Conservation (phyloP, 2,888 invertebrate genomes). For the Oeneis ivallda region DNA sequence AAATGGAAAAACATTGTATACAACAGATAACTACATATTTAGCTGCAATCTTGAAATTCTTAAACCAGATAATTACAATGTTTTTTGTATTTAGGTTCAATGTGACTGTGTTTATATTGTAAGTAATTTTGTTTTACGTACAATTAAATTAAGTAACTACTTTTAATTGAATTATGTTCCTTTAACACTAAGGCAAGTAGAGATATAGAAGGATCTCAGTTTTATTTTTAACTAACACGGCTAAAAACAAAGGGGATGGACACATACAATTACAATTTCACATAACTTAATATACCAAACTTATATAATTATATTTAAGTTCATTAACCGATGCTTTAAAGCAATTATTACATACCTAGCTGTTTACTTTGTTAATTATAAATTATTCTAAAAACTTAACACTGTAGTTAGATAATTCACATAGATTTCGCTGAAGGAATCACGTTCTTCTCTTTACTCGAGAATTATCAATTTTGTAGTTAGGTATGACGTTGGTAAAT, state of each 20-base stretch:
- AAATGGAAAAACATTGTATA: slow-evolving; percentile 21
- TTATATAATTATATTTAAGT: slow-evolving; percentile 15
- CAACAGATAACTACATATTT: background rate
- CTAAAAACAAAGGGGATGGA: slow-evolving; percentile 37
- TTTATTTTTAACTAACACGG: slow-evolving; percentile 14
- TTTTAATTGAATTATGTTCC: slow-evolving; percentile 14
- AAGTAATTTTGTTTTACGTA: slow-evolving; percentile 10
- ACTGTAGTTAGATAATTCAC: slow-evolving; percentile 59
- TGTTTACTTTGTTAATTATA: slow-evolving; percentile 35
- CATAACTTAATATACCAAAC: slow-evolving; percentile 27
- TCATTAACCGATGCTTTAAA: slow-evolving; percentile 33
- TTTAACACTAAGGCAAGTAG: slow-evolving; percentile 21
- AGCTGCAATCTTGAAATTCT: too few species aligned
- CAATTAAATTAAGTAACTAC: slow-evolving; percentile 2
- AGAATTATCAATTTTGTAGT: slow-evolving; percentile 71
- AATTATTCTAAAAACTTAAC: slow-evolving; percentile 41
- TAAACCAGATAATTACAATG: slow-evolving; percentile 16
- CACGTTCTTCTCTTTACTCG: slow-evolving; percentile 68
- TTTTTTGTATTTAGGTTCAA: slow-evolving; percentile 22
- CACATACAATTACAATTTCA: slow-evolving; percentile 26
- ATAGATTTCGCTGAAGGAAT: slow-evolving; percentile 68
- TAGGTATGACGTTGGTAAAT: slow-evolving; percentile 70
- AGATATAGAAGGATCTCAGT: slow-evolving; percentile 15
- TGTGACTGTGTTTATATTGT: slow-evolving; percentile 15
- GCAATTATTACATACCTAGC: slow-evolving; percentile 33